These are phyloP conservation scores for Turnix velox DNA, from an alignment of 2,113 vertebrate genomes.

Conservation along the genomic window DNA sequence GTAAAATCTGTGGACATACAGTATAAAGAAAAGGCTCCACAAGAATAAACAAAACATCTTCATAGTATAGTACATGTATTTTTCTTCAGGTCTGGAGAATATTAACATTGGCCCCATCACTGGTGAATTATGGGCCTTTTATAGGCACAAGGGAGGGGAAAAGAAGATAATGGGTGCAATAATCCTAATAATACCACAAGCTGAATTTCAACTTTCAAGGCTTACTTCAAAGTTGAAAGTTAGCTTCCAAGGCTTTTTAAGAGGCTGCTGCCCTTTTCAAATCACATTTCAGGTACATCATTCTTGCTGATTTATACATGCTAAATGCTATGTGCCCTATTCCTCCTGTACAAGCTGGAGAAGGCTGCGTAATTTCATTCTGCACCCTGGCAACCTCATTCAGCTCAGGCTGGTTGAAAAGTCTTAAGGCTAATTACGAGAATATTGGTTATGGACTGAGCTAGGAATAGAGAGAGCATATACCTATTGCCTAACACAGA, in stretches of 20 bases:
- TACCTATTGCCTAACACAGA: neutral
- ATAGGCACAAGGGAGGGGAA: neutral
- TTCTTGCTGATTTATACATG: constrained; percentile 71
- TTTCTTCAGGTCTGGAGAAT: constrained; percentile 25
- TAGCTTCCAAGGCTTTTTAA: constrained; percentile 66
- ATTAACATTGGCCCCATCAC: neutral
- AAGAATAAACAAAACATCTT: constrained; percentile 4
- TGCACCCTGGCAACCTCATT: constrained; percentile 8
- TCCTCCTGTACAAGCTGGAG: constrained; percentile 17
- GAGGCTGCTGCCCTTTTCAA: constrained; percentile 68
- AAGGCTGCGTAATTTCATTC: constrained; percentile 34
- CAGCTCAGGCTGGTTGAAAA: neutral
- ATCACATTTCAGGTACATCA: constrained; percentile 53
- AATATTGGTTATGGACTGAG: neutral
- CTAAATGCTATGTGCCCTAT: constrained; percentile 44
- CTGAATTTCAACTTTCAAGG: constrained; percentile 58
- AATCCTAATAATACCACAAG: constrained; percentile 34
- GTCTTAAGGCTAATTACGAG: neutral
- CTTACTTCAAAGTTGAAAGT: constrained; percentile 55
- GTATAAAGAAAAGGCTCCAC: neutral
- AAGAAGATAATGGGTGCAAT: constrained; percentile 14
- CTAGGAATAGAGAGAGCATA: neutral
- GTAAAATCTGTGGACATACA: neutral
- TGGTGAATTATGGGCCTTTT: constrained; percentile 49
- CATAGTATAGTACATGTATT: neutral